Conservation (phyloP, 2,113 vertebrate genomes). For the Phalacrocorax pelagicus region DNA sequence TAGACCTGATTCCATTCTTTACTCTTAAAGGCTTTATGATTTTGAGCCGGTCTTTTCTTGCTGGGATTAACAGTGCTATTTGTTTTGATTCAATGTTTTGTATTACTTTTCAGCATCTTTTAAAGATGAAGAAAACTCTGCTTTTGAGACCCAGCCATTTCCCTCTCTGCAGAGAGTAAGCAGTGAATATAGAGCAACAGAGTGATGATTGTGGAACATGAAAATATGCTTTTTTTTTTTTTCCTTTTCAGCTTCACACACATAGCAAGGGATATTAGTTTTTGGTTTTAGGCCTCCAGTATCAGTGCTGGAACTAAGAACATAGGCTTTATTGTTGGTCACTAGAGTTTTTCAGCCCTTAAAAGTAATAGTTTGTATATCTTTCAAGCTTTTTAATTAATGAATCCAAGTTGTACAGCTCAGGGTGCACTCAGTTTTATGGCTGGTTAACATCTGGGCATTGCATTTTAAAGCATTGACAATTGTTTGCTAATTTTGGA, state of each 20-base stretch:
- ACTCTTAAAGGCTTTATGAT: neutral
- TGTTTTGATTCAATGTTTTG: neutral
- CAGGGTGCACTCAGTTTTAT: neutral
- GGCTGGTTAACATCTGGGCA: neutral
- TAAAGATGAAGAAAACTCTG: slow-evolving; percentile 82
- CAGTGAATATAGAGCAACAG: neutral
- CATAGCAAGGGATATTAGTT: accelerated
- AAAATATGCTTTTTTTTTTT: neutral
- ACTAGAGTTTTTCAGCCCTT: neutral
- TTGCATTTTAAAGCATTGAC: neutral
- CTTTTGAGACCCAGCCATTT: slow-evolving; percentile 95
- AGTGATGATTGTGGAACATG: neutral
- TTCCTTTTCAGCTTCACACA: neutral
- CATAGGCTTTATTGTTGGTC: neutral
- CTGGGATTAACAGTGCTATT: neutral
- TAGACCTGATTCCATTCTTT: neutral
- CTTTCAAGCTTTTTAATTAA: neutral
- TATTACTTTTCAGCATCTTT: slow-evolving; percentile 77
- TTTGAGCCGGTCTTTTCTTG: neutral
- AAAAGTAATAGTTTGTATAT: neutral
- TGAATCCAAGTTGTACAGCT: neutral
- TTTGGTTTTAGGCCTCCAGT: neutral
- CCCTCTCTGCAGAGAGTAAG: slow-evolving; percentile 92
- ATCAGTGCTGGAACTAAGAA: neutral
- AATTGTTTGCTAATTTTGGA: neutral